These are phyloP conservation scores for Chironomus striatipennis DNA, from an alignment of 1,140 invertebrate species.

Conservation along the genomic window DNA sequence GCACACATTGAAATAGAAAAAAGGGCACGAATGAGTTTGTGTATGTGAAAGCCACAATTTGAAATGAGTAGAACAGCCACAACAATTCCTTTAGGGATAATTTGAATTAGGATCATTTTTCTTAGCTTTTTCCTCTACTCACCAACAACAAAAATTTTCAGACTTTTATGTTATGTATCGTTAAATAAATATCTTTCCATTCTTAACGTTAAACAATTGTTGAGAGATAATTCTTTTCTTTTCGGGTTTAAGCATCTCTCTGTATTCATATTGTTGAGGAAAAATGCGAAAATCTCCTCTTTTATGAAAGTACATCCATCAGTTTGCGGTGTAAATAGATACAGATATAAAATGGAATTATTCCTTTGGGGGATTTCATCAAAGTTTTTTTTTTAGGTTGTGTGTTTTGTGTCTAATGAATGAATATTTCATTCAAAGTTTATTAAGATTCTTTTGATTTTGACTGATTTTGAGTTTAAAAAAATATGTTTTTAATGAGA, in stretches of 20 bases:
- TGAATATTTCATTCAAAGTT: too few species aligned
- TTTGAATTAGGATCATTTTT: slow-evolving; percentile 14
- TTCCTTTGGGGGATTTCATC: too few species aligned
- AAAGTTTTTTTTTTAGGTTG: too few species aligned
- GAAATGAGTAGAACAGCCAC: slow-evolving; percentile 6
- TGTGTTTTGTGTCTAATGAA: too few species aligned
- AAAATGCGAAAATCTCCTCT: slow-evolving; percentile 6
- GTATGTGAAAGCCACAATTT: slow-evolving; percentile 1
- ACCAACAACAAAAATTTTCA: not conserved
- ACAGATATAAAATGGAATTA: not conserved
- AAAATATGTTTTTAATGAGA: too few species aligned
- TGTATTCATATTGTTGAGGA: not conserved
- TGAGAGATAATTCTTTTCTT: not conserved
- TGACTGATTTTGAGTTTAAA: too few species aligned
- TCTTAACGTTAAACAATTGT: not conserved
- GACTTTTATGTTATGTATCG: not conserved
- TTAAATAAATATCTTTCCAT: not conserved
- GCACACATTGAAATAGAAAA: too few species aligned
- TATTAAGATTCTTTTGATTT: too few species aligned
- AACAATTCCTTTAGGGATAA: slow-evolving; percentile 2
- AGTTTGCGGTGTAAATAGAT: slow-evolving; percentile 7
- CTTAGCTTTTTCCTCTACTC: not conserved
- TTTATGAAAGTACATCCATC: slow-evolving; percentile 1
- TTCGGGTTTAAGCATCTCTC: not conserved
- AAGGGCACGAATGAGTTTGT: too few species aligned